A percentile compares a stretch with the other conserved stretches of the same genome.
Conservation (phyloP, 2,113 vertebrate species). For the Peromyscus leucopus region DNA sequence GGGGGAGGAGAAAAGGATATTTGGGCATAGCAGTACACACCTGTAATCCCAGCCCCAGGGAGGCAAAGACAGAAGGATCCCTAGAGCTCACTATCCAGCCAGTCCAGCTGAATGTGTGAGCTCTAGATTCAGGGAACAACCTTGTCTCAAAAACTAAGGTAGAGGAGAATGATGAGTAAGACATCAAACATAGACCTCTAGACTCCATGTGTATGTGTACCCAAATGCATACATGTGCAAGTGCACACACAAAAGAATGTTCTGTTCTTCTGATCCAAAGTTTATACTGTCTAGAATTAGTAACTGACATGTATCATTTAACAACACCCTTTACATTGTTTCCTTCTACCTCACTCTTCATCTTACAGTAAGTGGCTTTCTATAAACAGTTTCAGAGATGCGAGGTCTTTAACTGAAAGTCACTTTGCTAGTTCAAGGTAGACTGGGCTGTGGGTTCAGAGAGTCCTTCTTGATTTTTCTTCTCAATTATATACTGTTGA, state of each 20-base stretch:
- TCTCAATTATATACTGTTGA: background rate
- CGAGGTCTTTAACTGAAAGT: background rate
- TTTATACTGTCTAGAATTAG: background rate
- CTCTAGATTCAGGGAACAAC: background rate
- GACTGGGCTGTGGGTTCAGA: background rate
- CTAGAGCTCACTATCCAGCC: background rate
- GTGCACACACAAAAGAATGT: background rate
- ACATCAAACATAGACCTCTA: background rate
- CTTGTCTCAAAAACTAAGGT: background rate
- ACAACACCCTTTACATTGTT: background rate
- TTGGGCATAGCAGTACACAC: no score
- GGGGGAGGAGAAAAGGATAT: background rate
- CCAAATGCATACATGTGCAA: no score
- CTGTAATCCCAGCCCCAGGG: background rate
- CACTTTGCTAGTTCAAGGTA: background rate
- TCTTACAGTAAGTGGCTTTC: background rate
- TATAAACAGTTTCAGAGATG: background rate
- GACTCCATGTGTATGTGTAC: background rate
- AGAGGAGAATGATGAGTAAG: background rate
- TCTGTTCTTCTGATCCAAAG: background rate
- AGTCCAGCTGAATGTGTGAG: background rate
- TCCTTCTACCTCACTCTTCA: background rate
- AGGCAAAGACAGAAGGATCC: background rate
- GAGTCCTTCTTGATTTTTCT: background rate
- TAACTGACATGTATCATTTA: background rate